These are phyloP conservation scores for Vimba vimba DNA, from an alignment of 2,113 vertebrate species.

Conservation along the genomic window DNA sequence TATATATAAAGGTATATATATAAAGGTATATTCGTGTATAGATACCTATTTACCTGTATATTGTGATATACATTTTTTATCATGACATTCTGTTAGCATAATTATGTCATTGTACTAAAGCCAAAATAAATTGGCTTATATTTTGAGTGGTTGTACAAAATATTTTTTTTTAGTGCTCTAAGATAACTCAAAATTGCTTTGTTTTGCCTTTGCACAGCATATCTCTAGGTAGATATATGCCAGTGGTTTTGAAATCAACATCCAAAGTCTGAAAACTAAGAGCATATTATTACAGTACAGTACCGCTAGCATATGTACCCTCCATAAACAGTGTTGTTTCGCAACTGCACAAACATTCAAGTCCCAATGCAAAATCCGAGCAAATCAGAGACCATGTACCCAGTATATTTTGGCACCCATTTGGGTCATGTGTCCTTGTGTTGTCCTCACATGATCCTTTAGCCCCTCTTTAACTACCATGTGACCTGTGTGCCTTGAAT, in stretches of 20 bases:
- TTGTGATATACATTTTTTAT: background rate
- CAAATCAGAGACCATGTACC: background rate
- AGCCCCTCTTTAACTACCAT: conserved; percentile 13
- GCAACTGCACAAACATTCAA: background rate
- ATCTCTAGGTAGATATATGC: background rate
- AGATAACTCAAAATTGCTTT: background rate
- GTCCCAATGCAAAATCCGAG: background rate
- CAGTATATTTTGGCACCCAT: background rate
- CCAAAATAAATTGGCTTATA: background rate
- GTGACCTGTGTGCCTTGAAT: conserved; percentile 31
- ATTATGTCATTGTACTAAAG: background rate
- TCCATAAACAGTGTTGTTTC: background rate
- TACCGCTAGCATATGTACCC: background rate
- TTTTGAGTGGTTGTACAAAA: too few species aligned
- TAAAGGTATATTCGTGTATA: too few species aligned
- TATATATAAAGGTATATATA: too few species aligned
- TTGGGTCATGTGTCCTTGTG: background rate
- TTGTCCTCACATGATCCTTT: conserved; percentile 45
- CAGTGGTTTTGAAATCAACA: background rate
- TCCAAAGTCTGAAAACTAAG: background rate
- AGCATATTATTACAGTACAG: background rate
- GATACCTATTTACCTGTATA: too few species aligned
- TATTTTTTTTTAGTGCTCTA: background rate
- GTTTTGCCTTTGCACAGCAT: background rate
- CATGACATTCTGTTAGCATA: background rate